A percentile compares a stretch with the other conserved stretches of the same genome.
Evolutionary conservation across 2,113 vertebrate species (phyloP).

Genomic region (Datnioides undecimradiatus): DNA sequence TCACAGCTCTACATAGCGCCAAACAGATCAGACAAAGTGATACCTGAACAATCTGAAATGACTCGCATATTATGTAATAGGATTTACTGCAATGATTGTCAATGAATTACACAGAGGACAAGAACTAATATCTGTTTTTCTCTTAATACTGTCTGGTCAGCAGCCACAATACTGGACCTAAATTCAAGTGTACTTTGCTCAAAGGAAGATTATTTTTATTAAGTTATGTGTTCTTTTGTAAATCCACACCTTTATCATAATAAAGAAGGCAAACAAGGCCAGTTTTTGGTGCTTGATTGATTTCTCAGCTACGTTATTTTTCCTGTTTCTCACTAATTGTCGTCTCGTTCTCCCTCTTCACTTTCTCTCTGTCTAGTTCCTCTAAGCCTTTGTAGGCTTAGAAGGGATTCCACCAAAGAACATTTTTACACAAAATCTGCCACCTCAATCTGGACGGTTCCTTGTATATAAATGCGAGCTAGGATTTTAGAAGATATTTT

Average conservation of each 20-base stretch:
- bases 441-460: conserved; percentile 41
- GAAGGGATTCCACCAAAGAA: conserved; percentile 47
- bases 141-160: conserved; percentile 3
- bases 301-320: conserved; percentile 27
- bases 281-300: conserved; percentile 1
- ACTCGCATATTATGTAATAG: conserved; percentile 3
- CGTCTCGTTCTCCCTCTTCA: background rate
- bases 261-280: background rate
- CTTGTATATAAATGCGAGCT: background rate
- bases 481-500: background rate
- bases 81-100: background rate
- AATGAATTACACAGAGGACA: conserved; percentile 1
- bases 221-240: background rate
- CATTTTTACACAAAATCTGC: conserved; percentile 55
- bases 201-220: conserved; percentile 16
- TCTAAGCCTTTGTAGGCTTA: conserved; percentile 39
- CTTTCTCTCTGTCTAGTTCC: background rate
- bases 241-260: conserved; percentile 14
- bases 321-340: conserved; percentile 36
- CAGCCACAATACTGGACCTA: conserved; percentile 1
- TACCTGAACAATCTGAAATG: background rate
- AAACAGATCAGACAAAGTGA: conserved; percentile 1
- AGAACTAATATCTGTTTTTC: background rate
- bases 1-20: background rate
- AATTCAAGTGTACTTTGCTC: conserved; percentile 7